A percentile compares a stretch with the other conserved stretches of the same genome.
These are phyloP conservation scores for Lepidurus packardi DNA, from an alignment of 1,140 invertebrate genomes.

Conservation along the genomic window DNA sequence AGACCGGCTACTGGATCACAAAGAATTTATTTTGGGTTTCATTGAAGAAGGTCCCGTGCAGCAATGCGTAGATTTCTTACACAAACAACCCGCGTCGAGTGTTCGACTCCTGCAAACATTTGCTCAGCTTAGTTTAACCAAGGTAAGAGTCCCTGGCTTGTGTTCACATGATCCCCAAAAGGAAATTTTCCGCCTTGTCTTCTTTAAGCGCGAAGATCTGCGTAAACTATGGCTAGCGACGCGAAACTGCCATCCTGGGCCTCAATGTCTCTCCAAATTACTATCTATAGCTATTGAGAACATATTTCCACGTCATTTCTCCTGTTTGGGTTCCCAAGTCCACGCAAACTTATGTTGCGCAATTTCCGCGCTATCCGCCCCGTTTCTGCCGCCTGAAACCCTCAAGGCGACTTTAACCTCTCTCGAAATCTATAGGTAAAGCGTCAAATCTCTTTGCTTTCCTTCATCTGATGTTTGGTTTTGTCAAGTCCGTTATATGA, in stretches of 20 bases:
- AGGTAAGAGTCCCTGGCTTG: background rate
- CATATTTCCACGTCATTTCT: background rate
- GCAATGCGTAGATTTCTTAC: background rate
- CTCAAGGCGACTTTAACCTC: background rate
- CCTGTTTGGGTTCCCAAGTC: background rate
- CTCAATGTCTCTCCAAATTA: background rate
- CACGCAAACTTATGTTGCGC: background rate
- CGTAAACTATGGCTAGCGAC: background rate
- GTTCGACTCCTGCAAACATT: background rate
- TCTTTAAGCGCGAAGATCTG: background rate
- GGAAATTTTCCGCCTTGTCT: background rate
- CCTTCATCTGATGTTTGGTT: background rate
- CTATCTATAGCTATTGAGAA: background rate
- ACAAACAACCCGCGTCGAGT: background rate
- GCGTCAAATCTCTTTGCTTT: too few relatives aligned
- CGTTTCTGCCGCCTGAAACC: background rate
- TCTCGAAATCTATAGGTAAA: conserved; percentile 4
- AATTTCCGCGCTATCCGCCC: background rate
- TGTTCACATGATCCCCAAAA: background rate
- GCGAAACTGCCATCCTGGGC: background rate
- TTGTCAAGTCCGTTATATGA: background rate
- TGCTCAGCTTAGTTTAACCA: background rate
- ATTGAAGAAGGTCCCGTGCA: background rate
- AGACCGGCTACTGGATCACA: background rate
- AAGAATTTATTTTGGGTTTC: background rate